phyloP scores from a whole-genome alignment of 2,888 invertebrate species.

The Drosophila kambysellisi region DNA sequence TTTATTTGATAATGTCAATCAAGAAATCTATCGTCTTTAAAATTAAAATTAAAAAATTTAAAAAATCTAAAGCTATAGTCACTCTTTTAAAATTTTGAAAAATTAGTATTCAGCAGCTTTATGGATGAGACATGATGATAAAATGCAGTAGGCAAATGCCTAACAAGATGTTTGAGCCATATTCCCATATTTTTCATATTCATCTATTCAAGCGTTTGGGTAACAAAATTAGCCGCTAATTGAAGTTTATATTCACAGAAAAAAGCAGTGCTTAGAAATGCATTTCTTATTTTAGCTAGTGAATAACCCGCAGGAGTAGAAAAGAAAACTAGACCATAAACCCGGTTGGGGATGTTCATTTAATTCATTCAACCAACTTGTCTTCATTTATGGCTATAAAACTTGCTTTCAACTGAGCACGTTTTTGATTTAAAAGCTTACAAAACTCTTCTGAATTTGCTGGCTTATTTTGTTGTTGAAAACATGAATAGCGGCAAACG shows the following conservation, averaged over 20 bases:
- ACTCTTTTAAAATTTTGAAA: background rate
- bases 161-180: background rate
- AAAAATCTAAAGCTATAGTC: too few species aligned
- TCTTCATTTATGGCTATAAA: conserved; percentile 1
- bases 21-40: fast-evolving
- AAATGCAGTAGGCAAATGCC: background rate
- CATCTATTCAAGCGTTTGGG: background rate
- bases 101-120: background rate
- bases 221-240: background rate
- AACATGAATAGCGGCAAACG: conserved; percentile 3
- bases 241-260: background rate
- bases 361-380: conserved; percentile 2
- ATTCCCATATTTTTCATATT: background rate
- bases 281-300: background rate
- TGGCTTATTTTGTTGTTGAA: conserved; percentile 6
- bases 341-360: background rate
- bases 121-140: fast-evolving
- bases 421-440: background rate
- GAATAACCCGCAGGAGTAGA: background rate
- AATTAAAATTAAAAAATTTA: background rate
- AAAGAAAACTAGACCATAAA: background rate
- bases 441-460: conserved; percentile 4
- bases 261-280: background rate
- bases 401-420: conserved; percentile 1
- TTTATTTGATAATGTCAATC: background rate